Percentiles rank a stretch among this genome's conserved stretches.
These are phyloP conservation scores for Thymallus thymallus DNA, from an alignment of 2,113 vertebrate genomes.

Conservation along the genomic window DNA sequence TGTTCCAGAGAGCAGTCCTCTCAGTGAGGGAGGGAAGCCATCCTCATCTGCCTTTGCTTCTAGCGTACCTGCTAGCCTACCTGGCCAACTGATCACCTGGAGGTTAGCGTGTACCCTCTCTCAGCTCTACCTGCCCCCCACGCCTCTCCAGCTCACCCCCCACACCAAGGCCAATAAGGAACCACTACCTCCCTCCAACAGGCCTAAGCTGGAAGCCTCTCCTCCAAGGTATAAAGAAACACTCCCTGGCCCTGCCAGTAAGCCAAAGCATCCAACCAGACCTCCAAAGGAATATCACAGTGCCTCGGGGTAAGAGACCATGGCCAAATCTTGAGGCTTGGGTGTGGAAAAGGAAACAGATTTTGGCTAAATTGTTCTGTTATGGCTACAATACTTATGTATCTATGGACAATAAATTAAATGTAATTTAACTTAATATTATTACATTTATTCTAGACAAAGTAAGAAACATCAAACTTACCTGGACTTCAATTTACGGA, in stretches of 20 bases:
- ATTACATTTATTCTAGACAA: neutral
- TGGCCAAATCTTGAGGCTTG: neutral
- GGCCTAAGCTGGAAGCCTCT: neutral
- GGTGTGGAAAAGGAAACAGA: too few species aligned
- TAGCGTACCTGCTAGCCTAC: neutral
- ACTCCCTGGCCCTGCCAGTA: neutral
- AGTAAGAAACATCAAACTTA: neutral
- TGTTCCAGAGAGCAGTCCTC: neutral
- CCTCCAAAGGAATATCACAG: neutral
- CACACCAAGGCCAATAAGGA: neutral
- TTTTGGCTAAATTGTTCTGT: too few species aligned
- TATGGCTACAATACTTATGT: too few species aligned
- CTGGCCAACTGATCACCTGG: constrained; percentile 1
- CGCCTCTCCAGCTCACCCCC: constrained; percentile 1
- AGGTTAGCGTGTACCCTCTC: constrained; percentile 24
- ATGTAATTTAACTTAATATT: too few species aligned
- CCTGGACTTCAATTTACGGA: constrained; percentile 9
- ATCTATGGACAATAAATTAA: too few species aligned
- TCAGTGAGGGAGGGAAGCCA: constrained; percentile 1
- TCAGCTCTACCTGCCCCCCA: neutral
- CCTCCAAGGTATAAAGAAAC: neutral
- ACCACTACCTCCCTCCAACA: neutral
- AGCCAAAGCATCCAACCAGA: neutral
- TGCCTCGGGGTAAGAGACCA: neutral
- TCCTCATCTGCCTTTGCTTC: neutral